Percentiles rank a stretch among this genome's conserved stretches.
Conservation (phyloP, 2,888 invertebrate species). For the Calliscelio sp. region DNA sequence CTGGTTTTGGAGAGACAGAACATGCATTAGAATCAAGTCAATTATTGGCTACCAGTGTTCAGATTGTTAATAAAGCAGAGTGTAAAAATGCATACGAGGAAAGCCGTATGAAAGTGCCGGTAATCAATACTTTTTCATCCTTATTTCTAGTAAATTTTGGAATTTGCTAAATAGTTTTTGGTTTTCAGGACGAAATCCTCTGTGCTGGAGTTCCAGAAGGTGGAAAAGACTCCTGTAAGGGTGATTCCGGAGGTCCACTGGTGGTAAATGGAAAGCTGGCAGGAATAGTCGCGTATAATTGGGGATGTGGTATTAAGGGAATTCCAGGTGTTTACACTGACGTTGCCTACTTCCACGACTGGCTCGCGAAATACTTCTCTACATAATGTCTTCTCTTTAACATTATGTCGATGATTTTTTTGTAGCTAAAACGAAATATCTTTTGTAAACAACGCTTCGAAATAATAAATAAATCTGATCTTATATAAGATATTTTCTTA, state of each 20-base stretch:
- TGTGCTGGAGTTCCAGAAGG: conserved; percentile 57
- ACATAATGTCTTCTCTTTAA: too few relatives aligned
- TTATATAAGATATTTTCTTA: too few relatives aligned
- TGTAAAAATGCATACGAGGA: too few relatives aligned
- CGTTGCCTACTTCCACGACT: conserved; percentile 47
- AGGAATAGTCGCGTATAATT: conserved; percentile 62
- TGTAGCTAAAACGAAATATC: too few relatives aligned
- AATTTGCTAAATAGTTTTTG: conserved; percentile 19
- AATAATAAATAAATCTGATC: too few relatives aligned
- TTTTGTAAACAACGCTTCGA: too few relatives aligned
- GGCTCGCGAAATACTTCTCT: too few relatives aligned
- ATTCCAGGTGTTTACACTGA: conserved; percentile 65
- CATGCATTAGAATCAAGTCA: conserved; percentile 27
- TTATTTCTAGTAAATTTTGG: too few relatives aligned
- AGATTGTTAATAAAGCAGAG: conserved; percentile 86
- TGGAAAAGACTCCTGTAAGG: conserved; percentile 65
- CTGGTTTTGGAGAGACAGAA: conserved; percentile 63
- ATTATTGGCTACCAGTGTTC: conserved; percentile 86
- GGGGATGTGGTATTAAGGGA: conserved; percentile 42
- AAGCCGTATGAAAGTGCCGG: too few relatives aligned
- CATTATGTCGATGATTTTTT: too few relatives aligned
- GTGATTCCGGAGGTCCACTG: conserved; percentile 63
- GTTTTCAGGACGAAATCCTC: conserved; percentile 45
- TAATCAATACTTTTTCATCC: too few relatives aligned
- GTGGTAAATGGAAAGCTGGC: conserved; percentile 48